phyloP scores from a whole-genome alignment of 2,888 invertebrate genomes.

The Aporophyla nigra region DNA sequence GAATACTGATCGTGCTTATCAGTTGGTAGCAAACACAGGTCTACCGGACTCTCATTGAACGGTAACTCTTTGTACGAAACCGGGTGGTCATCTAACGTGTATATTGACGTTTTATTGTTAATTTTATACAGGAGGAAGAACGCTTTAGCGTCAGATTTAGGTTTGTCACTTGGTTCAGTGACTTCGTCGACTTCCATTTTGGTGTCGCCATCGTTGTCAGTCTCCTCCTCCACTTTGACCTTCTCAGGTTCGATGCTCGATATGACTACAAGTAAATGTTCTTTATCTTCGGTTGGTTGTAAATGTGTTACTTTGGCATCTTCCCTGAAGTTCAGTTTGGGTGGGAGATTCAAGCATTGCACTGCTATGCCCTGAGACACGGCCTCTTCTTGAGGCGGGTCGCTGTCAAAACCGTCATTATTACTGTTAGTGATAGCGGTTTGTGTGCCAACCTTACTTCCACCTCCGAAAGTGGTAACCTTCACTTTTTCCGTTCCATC shows the following conservation, averaged over 20 bases:
- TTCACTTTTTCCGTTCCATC: slow-evolving; percentile 86
- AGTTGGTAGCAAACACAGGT: slow-evolving; percentile 93
- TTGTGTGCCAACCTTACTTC: slow-evolving; percentile 83
- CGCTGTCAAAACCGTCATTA: slow-evolving; percentile 89
- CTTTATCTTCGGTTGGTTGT: slow-evolving; percentile 93
- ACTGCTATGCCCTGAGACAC: slow-evolving; percentile 88
- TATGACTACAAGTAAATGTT: slow-evolving; percentile 92
- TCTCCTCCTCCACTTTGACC: slow-evolving; percentile 78
- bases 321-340: slow-evolving; percentile 85
- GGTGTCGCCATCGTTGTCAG: slow-evolving; percentile 81
- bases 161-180: slow-evolving; percentile 75
- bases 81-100: slow-evolving; percentile 91
- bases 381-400: slow-evolving; percentile 84
- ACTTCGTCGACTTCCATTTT: slow-evolving; percentile 88
- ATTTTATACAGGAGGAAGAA: slow-evolving; percentile 85
- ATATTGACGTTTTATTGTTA: slow-evolving; percentile 82
- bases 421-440: slow-evolving; percentile 83
- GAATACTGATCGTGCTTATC: slow-evolving; percentile 90
- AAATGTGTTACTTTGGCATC: slow-evolving; percentile 92
- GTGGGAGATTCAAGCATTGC: slow-evolving; percentile 91
- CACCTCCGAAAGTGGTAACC: slow-evolving; percentile 79
- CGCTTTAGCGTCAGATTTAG: slow-evolving; percentile 80
- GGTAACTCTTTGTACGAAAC: slow-evolving; percentile 91
- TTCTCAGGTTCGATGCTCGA: slow-evolving; percentile 83
- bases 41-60: slow-evolving; percentile 92